phyloP scores from a whole-genome alignment of 2,797 vertebrate species.

The Linurgus olivaceus region DNA sequence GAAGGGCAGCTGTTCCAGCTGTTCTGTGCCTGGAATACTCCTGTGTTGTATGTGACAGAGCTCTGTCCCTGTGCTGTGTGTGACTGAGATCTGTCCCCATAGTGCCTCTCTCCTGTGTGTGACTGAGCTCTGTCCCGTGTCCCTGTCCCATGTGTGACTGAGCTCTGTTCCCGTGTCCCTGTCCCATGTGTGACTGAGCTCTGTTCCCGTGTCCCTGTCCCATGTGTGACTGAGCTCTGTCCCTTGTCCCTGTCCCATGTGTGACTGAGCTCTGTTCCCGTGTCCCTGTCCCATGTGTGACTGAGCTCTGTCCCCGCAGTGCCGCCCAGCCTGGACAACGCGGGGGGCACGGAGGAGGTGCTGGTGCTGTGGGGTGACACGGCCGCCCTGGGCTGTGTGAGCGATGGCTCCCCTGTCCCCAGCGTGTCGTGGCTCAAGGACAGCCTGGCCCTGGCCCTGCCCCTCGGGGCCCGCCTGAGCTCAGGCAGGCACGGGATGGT shows the following conservation, averaged over 20 bases:
- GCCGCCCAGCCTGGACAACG: conserved; percentile 87
- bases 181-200: no score
- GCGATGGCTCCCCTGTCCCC: conserved; percentile 86
- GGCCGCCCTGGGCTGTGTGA: conserved; percentile 80
- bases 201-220: no score
- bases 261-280: not conserved
- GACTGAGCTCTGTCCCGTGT: not conserved
- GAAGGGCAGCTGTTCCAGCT: not conserved
- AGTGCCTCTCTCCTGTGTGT: not conserved
- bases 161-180: not conserved
- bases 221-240: not conserved
- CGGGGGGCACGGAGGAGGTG: conserved; percentile 85
- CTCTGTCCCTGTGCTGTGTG: not conserved
- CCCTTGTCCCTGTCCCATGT: not conserved
- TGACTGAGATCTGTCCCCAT: not conserved
- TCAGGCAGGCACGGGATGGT: conserved; percentile 81
- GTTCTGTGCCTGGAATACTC: not conserved
- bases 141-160: not conserved
- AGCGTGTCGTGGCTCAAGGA: conserved; percentile 86
- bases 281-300: not conserved
- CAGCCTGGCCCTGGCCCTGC: conserved; percentile 56
- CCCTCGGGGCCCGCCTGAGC: conserved; percentile 46
- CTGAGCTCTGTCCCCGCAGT: conserved; percentile 71
- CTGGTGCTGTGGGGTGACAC: conserved; percentile 81
- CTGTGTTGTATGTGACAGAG: not conserved